phyloP scores from a whole-genome alignment of 2,888 invertebrate species.

The Drosophila yooni region DNA sequence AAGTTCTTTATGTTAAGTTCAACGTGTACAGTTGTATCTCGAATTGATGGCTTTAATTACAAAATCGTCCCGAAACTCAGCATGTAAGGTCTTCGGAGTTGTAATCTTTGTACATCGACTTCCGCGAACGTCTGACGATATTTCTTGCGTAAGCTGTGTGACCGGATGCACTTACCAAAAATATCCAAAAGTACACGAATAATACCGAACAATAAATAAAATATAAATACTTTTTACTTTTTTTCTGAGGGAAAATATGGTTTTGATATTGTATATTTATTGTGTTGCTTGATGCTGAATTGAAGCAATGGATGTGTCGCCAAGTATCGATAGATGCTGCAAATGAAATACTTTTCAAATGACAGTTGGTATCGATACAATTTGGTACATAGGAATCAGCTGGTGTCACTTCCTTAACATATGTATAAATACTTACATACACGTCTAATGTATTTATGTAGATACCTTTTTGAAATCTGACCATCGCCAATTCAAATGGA shows the following conservation, averaged over 20 bases:
- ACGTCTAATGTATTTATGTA: neutral
- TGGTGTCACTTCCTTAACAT: conserved; percentile 20
- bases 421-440: conserved; percentile 1
- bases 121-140: conserved; percentile 63
- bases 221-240: neutral
- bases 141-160: conserved; percentile 45
- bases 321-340: conserved; percentile 8
- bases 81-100: conserved; percentile 59
- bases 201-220: neutral
- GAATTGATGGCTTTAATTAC: conserved; percentile 29
- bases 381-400: conserved; percentile 30
- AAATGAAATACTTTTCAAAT: neutral
- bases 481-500: neutral
- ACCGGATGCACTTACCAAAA: conserved; percentile 7
- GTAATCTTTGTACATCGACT: conserved; percentile 60
- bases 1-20: conserved; percentile 11
- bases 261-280: neutral
- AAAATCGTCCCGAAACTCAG: conserved; percentile 45
- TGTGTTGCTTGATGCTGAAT: neutral
- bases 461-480: neutral
- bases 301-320: neutral
- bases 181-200: neutral
- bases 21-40: conserved; percentile 19
- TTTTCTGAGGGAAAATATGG: no score
- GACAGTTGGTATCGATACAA: conserved; percentile 23